A percentile compares a stretch with the other conserved stretches of the same genome.
Evolutionary conservation across 92 coral and sea anemone genomes (phyloP).

Genomic region (Ricordea florida): DNA sequence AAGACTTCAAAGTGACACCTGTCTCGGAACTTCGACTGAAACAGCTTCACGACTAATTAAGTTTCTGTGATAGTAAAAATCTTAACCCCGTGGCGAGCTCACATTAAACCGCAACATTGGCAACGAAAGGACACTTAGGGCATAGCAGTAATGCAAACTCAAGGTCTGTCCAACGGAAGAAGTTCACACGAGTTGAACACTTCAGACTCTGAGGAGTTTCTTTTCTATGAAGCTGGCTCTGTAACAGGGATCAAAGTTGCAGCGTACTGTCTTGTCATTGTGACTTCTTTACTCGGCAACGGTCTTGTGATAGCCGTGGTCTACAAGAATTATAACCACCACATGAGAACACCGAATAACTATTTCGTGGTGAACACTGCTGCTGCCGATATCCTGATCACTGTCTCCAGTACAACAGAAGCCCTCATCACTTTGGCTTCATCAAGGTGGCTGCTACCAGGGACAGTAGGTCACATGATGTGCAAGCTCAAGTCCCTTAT

Average conservation of each 20-base stretch:
- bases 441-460: constrained; percentile 7
- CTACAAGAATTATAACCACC: constrained; percentile 33
- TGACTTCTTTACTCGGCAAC: constrained; percentile 29
- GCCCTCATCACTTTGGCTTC: constrained; percentile 3
- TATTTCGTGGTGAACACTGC: constrained; percentile 35
- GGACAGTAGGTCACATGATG: constrained; percentile 5
- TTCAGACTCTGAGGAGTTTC: neutral
- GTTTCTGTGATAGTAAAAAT: too few species aligned
- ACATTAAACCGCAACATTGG: too few species aligned
- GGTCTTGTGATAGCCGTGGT: constrained; percentile 27
- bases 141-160: constrained; percentile 21
- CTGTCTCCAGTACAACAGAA: constrained; percentile 12
- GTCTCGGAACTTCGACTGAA: too few species aligned
- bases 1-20: too few species aligned
- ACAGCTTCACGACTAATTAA: too few species aligned
- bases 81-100: too few species aligned
- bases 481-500: constrained; percentile 20
- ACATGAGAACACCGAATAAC: constrained; percentile 42
- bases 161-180: too few species aligned
- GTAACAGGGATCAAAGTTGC: constrained; percentile 27
- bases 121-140: too few species aligned
- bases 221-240: neutral
- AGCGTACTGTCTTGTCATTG: constrained; percentile 17
- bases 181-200: too few species aligned
- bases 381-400: constrained; percentile 29